Evolutionary conservation across 2,113 vertebrate species (phyloP).

Genomic region (Sinocyclocheilus grahami): DNA sequence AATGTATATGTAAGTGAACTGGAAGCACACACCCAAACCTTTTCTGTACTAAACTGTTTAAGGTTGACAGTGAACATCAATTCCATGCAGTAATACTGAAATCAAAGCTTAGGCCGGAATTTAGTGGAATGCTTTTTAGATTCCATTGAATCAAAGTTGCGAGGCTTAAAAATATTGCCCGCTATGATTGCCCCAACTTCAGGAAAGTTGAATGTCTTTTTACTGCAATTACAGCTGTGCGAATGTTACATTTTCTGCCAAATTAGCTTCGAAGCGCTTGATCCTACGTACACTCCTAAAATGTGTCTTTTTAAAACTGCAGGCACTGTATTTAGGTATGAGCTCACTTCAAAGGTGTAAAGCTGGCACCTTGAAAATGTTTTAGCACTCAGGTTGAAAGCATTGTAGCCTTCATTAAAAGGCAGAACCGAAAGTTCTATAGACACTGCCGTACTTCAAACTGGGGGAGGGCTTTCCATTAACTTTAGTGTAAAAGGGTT

Average conservation of each 20-base stretch:
- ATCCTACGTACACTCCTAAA: conserved; percentile 75
- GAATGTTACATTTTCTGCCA: conserved; percentile 77
- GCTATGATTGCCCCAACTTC: conserved; percentile 38
- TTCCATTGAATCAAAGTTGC: conserved; percentile 47
- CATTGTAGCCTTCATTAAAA: conserved; percentile 81
- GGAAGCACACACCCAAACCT: not conserved
- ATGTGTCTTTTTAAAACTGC: conserved; percentile 77
- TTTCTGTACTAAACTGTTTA: conserved; percentile 14
- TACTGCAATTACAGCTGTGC: conserved; percentile 74
- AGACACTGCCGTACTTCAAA: conserved; percentile 91
- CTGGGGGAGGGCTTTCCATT: conserved; percentile 87
- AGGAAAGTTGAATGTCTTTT: conserved; percentile 68
- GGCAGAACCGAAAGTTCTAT: conserved; percentile 80
- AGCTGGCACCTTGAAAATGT: conserved; percentile 79
- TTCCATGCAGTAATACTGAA: conserved; percentile 1
- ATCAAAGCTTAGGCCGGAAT: conserved; percentile 24
- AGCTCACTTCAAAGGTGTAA: conserved; percentile 80
- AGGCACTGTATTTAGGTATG: conserved; percentile 77
- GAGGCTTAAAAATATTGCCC: conserved; percentile 45
- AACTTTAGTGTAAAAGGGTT: conserved; percentile 82
- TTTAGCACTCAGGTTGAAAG: conserved; percentile 78
- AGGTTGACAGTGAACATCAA: conserved; percentile 18
- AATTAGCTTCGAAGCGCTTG: conserved; percentile 79
- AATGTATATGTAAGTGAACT: not conserved
- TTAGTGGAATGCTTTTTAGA: conserved; percentile 7